Base-by-base conservation (phyloP, 2,113 vertebrate species). In the Sisor rabdophorus region DNA sequence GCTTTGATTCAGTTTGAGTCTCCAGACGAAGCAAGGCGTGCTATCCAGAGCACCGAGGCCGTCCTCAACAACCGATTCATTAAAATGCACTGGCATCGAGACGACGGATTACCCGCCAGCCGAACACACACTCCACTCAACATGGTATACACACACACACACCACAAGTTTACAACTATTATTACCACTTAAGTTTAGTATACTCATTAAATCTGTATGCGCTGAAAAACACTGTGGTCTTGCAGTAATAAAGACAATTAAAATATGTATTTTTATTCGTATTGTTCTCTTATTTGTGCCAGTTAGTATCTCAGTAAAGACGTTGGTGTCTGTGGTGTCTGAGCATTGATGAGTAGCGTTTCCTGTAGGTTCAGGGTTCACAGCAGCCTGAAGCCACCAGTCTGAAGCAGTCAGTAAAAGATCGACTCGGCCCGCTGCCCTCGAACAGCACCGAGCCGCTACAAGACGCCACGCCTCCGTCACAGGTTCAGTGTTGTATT, bases 1-100 rank as follows among this genome's bases (percentile, higher is more conserved):
- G 96, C 96, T 19, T 93, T 99, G 81, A 96, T 99, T 82, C 96
- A 98, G 85, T 99, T 99, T 88, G 92, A 94, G 40, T 93, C 92
- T 24, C 93, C 95, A 0, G 94, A 94, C 68, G 95, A 97, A 86
- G 96, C 96, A 75, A 96, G 91, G 86, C 93, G 94, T 77, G 96
- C 97, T 68, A 95, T 97, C 75, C 95, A 95, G 75, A 98, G 95
- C 89, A 95, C 95, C 52, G 95, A 99, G 90, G 97, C 97, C 15
- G 95, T 98, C 24, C 92, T 98, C 81, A 98, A 97, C 84, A 98
- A 98, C 88, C 94, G 96, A 22, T 98, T 98, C 87, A 98, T 99
- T 87, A 94, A 91, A 84, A 92, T 98, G 64, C 93, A 95, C 86
- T 98, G 97, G 97, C 95, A 95, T 81, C 93, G 95, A 84, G 95